Evolutionary conservation across 2,113 vertebrate genomes (phyloP).

Genomic region (Stigmatopora argus): DNA sequence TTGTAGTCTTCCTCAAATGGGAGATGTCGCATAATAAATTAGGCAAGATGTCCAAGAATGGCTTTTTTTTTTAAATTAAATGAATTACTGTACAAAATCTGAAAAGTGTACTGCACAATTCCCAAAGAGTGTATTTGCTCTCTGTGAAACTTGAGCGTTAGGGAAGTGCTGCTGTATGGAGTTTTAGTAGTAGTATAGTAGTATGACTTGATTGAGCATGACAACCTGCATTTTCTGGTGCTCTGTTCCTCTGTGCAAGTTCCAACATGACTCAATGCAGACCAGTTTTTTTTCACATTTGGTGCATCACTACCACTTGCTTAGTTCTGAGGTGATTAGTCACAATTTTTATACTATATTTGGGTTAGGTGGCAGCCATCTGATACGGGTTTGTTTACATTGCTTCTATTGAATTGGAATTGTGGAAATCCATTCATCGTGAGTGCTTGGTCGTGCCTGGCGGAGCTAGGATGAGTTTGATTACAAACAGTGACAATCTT

Average conservation of each 20-base stretch:
- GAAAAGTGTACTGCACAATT: not conserved
- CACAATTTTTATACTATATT: no score
- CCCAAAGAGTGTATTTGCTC: not conserved
- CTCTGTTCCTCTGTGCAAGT: not conserved
- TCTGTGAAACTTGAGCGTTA: not conserved
- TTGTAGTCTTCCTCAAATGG: constrained; percentile 17
- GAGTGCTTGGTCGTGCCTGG: not conserved
- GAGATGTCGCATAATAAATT: constrained; percentile 1
- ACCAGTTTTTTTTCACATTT: not conserved
- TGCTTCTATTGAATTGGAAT: not conserved
- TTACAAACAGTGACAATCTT: not conserved
- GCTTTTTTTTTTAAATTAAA: not conserved
- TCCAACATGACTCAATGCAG: not conserved
- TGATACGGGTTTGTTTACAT: not conserved
- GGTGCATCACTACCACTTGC: not conserved
- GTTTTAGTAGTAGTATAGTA: no score
- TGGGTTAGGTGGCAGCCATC: not conserved
- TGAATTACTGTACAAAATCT: not conserved
- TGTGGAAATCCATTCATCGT: not conserved
- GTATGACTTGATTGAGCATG: not conserved
- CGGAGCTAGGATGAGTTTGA: not conserved
- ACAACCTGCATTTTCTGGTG: not conserved
- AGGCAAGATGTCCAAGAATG: not conserved
- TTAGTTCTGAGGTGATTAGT: not conserved
- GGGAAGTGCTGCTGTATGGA: not conserved